Conservation (phyloP, 2,888 invertebrate species). For the Ganaspis brasiliensis region DNA sequence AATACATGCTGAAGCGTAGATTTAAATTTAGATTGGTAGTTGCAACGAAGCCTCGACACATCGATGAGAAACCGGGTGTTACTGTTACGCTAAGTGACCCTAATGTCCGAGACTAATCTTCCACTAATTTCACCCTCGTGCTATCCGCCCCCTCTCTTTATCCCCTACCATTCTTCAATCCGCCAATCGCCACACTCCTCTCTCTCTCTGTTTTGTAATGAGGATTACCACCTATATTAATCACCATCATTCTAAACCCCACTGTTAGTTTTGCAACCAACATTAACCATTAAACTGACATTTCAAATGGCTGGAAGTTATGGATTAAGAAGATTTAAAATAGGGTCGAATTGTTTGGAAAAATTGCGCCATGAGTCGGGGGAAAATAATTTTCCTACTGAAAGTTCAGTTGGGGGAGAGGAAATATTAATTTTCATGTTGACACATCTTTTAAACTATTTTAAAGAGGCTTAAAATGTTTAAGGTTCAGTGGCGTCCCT, state of each 20-base stretch:
- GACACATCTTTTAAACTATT: too few species aligned
- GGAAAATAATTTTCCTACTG: not conserved
- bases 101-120: conserved; percentile 50
- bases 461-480: too few species aligned
- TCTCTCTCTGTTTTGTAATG: conserved; percentile 48
- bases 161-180: conserved; percentile 51
- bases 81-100: conserved; percentile 53
- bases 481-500: too few species aligned
- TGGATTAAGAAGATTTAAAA: not conserved
- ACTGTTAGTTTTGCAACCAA: not conserved
- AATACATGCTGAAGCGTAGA: conserved; percentile 23
- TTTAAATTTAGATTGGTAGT: conserved; percentile 41
- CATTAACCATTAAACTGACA: conserved; percentile 32
- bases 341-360: not conserved
- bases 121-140: conserved; percentile 53
- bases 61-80: conserved; percentile 42
- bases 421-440: too few species aligned
- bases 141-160: conserved; percentile 35
- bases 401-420: too few species aligned
- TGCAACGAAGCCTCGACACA: conserved; percentile 34
- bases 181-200: conserved; percentile 45
- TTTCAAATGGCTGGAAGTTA: conserved; percentile 20
- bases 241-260: conserved; percentile 49
- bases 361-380: not conserved
- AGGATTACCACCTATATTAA: conserved; percentile 54